A percentile compares a stretch with the other conserved stretches of the same genome.
Evolutionary conservation across 2,888 invertebrate genomes (phyloP).

Genomic region (Agriopis aurantiaria): DNA sequence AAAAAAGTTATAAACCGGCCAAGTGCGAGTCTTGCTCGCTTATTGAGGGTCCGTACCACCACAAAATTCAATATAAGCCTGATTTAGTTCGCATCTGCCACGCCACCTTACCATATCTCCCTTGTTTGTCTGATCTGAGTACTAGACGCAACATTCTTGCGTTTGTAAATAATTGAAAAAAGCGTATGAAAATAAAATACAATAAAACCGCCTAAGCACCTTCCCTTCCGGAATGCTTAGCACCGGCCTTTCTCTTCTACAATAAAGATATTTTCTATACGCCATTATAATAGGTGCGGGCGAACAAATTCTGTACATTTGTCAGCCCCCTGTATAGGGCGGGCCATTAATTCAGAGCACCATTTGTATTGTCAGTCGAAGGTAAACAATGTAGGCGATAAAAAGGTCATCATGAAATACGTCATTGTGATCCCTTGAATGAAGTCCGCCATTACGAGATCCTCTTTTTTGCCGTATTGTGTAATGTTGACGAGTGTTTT

Average conservation of each 20-base stretch:
- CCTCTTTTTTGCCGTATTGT: conserved; percentile 19
- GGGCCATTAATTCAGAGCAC: conserved; percentile 64
- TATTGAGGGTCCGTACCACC: no score
- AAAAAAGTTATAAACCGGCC: no score
- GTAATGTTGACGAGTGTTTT: conserved; percentile 17
- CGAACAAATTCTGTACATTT: conserved; percentile 71
- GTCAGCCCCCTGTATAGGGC: conserved; percentile 61
- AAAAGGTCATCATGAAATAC: conserved; percentile 61
- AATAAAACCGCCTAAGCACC: conserved; percentile 28
- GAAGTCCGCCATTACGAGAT: conserved; percentile 31
- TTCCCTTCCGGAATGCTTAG: conserved; percentile 28
- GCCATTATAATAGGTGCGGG: conserved; percentile 35
- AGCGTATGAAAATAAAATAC: conserved; percentile 11
- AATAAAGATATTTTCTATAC: conserved; percentile 31
- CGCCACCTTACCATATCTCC: no score
- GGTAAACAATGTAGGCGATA: conserved; percentile 68
- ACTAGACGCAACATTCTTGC: no score
- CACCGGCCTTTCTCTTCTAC: conserved; percentile 15
- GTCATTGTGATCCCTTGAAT: conserved; percentile 50
- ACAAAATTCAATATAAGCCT: no score
- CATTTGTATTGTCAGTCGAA: conserved; percentile 69
- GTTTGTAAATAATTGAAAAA: no score
- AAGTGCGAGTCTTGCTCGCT: no score
- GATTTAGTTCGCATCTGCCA: no score
- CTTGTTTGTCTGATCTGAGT: no score